Percentiles rank a stretch among this genome's conserved stretches.
Conservation (phyloP, 2,797 vertebrate species). For the Selene dorsalis region DNA sequence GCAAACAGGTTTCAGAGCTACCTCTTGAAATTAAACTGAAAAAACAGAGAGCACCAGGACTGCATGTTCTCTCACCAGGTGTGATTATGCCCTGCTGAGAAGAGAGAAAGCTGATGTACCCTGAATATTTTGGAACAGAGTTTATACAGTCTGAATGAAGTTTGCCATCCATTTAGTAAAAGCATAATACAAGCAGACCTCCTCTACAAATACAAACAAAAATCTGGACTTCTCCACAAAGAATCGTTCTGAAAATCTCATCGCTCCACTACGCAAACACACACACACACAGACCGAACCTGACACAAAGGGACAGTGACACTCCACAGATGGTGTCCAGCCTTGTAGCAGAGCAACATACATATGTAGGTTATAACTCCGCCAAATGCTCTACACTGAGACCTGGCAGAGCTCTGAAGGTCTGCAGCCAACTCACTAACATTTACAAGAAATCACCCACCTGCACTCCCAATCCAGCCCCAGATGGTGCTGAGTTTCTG, state of each 20-base stretch:
- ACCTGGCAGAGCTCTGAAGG: conserved; percentile 50
- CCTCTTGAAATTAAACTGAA: conserved; percentile 31
- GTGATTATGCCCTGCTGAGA: conserved; percentile 13
- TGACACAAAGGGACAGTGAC: conserved; percentile 32
- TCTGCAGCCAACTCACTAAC: conserved; percentile 63
- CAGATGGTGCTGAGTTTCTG: conserved; percentile 62
- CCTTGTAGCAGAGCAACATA: conserved; percentile 44
- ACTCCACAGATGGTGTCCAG: conserved; percentile 65
- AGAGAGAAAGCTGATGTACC: background rate
- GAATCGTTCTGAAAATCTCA: conserved; percentile 1
- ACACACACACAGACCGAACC: background rate
- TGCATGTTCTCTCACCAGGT: conserved; percentile 14
- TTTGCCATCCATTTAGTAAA: background rate
- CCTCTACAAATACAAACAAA: conserved; percentile 1
- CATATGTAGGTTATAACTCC: conserved; percentile 63
- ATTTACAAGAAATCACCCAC: conserved; percentile 72
- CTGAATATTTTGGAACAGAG: background rate
- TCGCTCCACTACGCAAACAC: background rate
- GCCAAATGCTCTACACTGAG: conserved; percentile 61
- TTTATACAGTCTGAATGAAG: background rate
- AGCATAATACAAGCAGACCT: background rate
- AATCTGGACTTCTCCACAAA: conserved; percentile 16
- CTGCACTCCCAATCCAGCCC: conserved; percentile 58
- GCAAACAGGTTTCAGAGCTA: conserved; percentile 26
- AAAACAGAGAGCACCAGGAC: conserved; percentile 8